These are phyloP conservation scores for Carduelis carduelis DNA, from an alignment of 2,797 vertebrate genomes.

Conservation along the genomic window DNA sequence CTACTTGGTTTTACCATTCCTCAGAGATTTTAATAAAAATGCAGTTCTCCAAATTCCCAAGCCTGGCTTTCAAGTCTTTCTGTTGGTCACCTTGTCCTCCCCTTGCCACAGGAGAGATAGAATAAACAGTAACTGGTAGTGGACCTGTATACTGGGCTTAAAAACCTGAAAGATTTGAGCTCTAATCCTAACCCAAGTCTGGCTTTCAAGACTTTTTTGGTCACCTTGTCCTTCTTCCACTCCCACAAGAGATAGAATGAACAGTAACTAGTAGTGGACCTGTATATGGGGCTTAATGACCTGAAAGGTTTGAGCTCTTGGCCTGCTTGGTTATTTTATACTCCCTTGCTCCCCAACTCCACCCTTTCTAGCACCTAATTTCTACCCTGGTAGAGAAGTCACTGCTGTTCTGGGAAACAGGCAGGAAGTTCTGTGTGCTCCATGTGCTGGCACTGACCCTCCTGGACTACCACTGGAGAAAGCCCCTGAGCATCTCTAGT, in stretches of 20 bases:
- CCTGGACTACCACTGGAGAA: neutral
- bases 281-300: neutral
- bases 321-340: neutral
- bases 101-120: neutral
- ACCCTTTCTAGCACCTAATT: neutral
- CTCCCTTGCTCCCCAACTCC: rapidly evolving
- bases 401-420: neutral
- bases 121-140: neutral
- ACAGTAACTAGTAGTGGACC: neutral
- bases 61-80: neutral
- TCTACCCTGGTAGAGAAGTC: neutral
- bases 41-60: neutral
- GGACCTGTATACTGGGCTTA: neutral
- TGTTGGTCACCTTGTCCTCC: neutral
- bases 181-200: no score
- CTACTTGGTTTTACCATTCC: neutral
- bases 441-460: neutral
- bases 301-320: neutral
- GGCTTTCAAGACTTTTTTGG: neutral
- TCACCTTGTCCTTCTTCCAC: neutral
- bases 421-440: neutral
- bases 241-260: neutral
- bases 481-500: neutral
- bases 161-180: neutral
- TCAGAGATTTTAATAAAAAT: neutral